These are phyloP conservation scores for Sciaenops ocellatus DNA, from an alignment of 2,797 vertebrate genomes.

Conservation along the genomic window DNA sequence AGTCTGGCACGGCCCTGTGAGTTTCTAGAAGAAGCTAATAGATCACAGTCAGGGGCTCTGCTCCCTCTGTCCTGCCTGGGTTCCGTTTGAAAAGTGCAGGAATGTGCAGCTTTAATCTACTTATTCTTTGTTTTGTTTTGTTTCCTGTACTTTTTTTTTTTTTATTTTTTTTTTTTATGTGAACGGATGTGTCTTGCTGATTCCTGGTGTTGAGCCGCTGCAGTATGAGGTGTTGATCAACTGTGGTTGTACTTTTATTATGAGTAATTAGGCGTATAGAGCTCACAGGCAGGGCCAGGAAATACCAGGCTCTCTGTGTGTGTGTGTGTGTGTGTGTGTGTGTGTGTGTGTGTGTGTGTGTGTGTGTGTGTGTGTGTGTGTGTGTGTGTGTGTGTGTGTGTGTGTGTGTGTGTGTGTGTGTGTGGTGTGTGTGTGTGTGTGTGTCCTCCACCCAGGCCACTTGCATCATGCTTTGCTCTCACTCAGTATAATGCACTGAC, in stretches of 20 bases:
- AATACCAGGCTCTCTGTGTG: conserved; percentile 76
- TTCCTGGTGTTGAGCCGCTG: conserved; percentile 29
- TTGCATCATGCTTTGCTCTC: conserved; percentile 46
- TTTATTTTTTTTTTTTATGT: conserved; percentile 28
- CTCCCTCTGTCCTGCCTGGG: neutral
- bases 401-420: conserved; percentile 20
- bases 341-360: conserved; percentile 14
- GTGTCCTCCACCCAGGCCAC: conserved; percentile 45
- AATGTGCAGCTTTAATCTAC: conserved; percentile 42
- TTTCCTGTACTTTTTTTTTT: conserved; percentile 41
- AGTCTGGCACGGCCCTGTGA: conserved; percentile 31
- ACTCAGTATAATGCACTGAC: conserved; percentile 2
- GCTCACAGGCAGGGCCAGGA: conserved; percentile 78
- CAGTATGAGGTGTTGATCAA: conserved; percentile 63
- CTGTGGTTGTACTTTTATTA: conserved; percentile 47
- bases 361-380: conserved; percentile 7
- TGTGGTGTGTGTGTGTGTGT: conserved; percentile 23
- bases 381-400: conserved; percentile 12
- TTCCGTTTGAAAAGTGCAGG: conserved; percentile 32
- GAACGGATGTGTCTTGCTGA: conserved; percentile 37
- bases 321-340: conserved; percentile 18
- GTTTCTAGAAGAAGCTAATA: conserved; percentile 35
- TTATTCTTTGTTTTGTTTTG: conserved; percentile 37
- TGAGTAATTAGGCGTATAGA: conserved; percentile 63
- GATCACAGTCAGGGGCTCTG: neutral